phyloP scores from a whole-genome alignment of 2,797 vertebrate genomes.

The Crax fasciolata region DNA sequence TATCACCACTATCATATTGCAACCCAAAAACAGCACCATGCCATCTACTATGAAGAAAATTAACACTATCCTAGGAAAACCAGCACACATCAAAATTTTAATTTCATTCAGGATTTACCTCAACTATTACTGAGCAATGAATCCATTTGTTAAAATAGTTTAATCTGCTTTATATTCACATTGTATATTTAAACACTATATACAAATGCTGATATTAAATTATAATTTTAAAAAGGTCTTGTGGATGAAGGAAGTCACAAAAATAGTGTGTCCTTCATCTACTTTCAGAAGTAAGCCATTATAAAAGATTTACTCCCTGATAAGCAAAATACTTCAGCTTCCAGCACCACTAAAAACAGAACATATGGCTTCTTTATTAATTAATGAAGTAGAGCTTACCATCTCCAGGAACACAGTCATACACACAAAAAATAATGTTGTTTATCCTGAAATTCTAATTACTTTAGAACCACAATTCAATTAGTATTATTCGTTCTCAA shows the following conservation, averaged over 20 bases:
- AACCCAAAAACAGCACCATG: background rate
- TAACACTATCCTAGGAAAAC: background rate
- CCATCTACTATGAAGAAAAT: background rate
- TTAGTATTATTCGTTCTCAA: slow-evolving; percentile 56
- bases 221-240: slow-evolving; percentile 27
- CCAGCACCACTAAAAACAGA: slow-evolving; percentile 18
- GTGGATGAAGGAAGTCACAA: slow-evolving; percentile 28
- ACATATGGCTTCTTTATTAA: slow-evolving; percentile 55
- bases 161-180: background rate
- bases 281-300: slow-evolving; percentile 48
- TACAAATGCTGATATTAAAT: slow-evolving; percentile 4
- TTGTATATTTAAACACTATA: background rate
- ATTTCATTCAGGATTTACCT: background rate
- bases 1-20: background rate
- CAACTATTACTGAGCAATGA: background rate
- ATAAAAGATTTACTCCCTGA: slow-evolving; percentile 44
- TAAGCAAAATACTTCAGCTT: slow-evolving; percentile 58
- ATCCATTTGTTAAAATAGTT: background rate
- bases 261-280: slow-evolving; percentile 31
- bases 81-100: background rate
- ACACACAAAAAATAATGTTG: slow-evolving; percentile 18
- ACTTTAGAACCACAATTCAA: slow-evolving; percentile 62
- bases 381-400: slow-evolving; percentile 62
- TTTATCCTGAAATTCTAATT: slow-evolving; percentile 63
- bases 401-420: background rate